phyloP scores from a whole-genome alignment of 2,888 invertebrate genomes.

The Amphipoea oculea region DNA sequence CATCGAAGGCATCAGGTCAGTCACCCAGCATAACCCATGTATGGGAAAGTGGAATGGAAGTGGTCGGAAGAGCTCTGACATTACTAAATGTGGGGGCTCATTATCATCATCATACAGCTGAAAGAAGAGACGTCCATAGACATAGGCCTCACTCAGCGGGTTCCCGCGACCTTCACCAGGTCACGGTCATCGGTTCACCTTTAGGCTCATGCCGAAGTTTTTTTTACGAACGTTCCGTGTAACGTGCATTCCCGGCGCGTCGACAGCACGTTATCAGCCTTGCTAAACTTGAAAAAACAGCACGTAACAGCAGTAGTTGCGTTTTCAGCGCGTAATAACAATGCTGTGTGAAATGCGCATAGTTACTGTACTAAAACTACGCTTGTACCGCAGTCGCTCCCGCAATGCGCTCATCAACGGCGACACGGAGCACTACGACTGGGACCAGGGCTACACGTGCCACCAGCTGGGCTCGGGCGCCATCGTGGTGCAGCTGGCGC shows the following conservation, averaged over 20 bases:
- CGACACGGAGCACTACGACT: slow-evolving; percentile 98
- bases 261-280: no score
- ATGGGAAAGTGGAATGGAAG: not conserved
- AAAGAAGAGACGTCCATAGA: not conserved
- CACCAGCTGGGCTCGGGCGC: slow-evolving; percentile 98
- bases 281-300: no score
- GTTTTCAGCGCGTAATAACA: no score
- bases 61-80: no score
- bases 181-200: no score
- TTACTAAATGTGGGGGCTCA: not conserved
- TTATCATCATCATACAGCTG: no score
- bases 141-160: not conserved
- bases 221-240: not conserved
- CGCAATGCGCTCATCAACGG: slow-evolving; percentile 99
- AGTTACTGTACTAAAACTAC: not conserved
- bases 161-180: not conserved
- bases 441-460: slow-evolving; percentile 99
- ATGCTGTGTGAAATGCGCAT: not conserved
- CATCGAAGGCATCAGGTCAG: slow-evolving; percentile 97
- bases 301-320: no score
- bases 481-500: slow-evolving; percentile 98
- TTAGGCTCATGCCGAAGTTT: not conserved
- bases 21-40: not conserved
- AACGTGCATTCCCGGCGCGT: no score
- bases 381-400: slow-evolving; percentile 91